Base-by-base conservation (phyloP, 2,888 invertebrate species). In the Microplitis deprimator region DNA sequence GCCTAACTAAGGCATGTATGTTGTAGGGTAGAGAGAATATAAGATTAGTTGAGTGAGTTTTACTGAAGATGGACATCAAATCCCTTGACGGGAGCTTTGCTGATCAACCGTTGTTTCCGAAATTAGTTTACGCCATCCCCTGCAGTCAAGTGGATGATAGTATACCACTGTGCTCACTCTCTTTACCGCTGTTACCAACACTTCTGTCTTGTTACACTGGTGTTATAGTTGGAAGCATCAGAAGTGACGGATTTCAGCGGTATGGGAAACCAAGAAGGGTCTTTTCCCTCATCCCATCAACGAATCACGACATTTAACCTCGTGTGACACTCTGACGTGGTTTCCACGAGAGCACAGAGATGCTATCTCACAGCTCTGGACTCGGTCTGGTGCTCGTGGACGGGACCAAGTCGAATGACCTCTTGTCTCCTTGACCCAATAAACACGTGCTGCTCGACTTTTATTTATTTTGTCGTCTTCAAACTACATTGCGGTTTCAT, bases 121-220 rank as follows among this genome's bases (percentile, higher is more conserved):
- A 72, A 72, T 72, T 72, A 72, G 64, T 65, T 72, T 72, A 64
- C 39, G 72, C 8, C 62, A 64, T 72, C 38, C 41, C 59, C 10
- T 13, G 29, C 70, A 65, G 5, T 20, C 4, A 65, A 16, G 29
- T 20, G 65, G 40, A 41, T 16, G 13, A 41, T 68, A 16, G 8
- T 68, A 40, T 29, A 29, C 29, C 29, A 29, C 29, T 29, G 68
- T 68, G 50, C 6, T 68, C 40, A 39, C 8, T 6, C 10, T 64
- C 17, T 17, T 20, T 20, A 10, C 10, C 8, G 64, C 17, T 20
- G 20, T 8, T 20, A 29, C 29, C 29, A 29, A 29, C 29, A 29
- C 29, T 29, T 29, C 29, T 29, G 29, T 29, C 29, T 29, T 29
- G 29, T 29, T 29, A 29, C 29, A 29, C 29, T 29, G 29, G 29